These are phyloP conservation scores for Amphiura filiformis DNA, from an alignment of 35 echinoderm and acorn worm species.

Conservation along the genomic window DNA sequence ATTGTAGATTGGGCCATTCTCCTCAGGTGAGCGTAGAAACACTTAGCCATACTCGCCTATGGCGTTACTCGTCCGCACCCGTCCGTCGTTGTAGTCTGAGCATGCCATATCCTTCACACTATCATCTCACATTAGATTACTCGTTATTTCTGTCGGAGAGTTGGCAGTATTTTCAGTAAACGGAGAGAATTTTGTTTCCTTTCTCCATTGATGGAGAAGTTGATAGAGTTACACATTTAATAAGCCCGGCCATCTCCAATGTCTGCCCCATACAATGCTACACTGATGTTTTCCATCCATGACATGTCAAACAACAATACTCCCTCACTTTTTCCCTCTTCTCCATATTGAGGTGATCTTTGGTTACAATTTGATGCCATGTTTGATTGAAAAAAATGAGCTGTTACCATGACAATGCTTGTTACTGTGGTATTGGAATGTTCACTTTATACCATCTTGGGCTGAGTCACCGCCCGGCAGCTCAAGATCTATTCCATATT, in stretches of 20 bases:
- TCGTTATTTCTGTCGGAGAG: background rate
- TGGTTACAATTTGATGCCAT: background rate
- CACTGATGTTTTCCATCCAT: background rate
- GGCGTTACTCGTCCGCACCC: too few relatives aligned
- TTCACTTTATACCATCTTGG: background rate
- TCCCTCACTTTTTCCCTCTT: background rate
- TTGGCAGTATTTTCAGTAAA: background rate
- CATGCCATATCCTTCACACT: background rate
- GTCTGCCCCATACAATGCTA: background rate
- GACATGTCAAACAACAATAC: background rate
- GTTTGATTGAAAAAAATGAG: background rate
- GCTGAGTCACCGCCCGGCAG: background rate
- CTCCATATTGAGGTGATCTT: background rate
- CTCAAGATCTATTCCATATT: background rate
- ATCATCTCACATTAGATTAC: background rate
- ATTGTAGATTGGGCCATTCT: too few relatives aligned
- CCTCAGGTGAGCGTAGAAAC: too few relatives aligned
- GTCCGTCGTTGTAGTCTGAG: too few relatives aligned
- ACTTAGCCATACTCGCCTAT: too few relatives aligned
- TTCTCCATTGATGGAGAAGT: background rate
- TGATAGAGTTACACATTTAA: conserved; percentile 8
- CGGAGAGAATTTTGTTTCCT: background rate
- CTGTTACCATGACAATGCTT: background rate
- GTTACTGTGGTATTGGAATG: conserved; percentile 2
- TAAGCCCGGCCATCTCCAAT: background rate